Evolutionary conservation across 1,140 invertebrate genomes (phyloP), one percentile per base, ranked within the genome.

Genomic region (Trichonephila clavata): DNA sequence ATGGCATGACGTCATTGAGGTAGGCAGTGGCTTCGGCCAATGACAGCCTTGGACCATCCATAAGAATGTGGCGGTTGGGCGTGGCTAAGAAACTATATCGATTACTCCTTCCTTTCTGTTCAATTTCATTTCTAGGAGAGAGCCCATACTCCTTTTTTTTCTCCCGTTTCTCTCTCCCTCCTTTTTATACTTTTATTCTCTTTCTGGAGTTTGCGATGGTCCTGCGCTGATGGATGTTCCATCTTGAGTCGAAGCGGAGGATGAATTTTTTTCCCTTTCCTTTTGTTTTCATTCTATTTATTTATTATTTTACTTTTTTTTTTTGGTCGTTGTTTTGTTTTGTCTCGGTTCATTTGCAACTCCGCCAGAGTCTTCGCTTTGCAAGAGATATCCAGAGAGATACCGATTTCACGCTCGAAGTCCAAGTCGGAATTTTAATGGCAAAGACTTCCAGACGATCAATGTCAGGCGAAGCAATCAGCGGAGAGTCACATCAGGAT

Each of bases 101-200:
- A 93, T 93, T 93, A 59, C 84, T 92, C 86, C 32, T 71, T 59
- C 43, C 91, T 93, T 93, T 93, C 92, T 87, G 92, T 93, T 93
- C 92, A 93, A 93, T 93, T 93, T 93, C 92, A 93, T 87, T 93
- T 93, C 92, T 93, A 4, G 65, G 81, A 80, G 83, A 88, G 84
- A 50, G 60, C n/a, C 59, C 65, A 57, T 63, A 27, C 39, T 60
- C 63, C 63, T 71, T 90, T 32, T 89, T 57, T 89, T 20, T 57
- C 27, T 59, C 13, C 71, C n/a, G 43, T 71, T 71, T 57, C 71
- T 77, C 39, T 10, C 32, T 18, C 86, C 27, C 14, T 24, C 63
- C 16, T 87, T 87, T 87, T 86, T 5, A 39, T 20, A 7, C 16
- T 86, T 50, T 63, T 20, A 21, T 39, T 86, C 20, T 21, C 2